Base-by-base conservation (phyloP, 2,113 vertebrate species). In the Cepphus grylle region DNA sequence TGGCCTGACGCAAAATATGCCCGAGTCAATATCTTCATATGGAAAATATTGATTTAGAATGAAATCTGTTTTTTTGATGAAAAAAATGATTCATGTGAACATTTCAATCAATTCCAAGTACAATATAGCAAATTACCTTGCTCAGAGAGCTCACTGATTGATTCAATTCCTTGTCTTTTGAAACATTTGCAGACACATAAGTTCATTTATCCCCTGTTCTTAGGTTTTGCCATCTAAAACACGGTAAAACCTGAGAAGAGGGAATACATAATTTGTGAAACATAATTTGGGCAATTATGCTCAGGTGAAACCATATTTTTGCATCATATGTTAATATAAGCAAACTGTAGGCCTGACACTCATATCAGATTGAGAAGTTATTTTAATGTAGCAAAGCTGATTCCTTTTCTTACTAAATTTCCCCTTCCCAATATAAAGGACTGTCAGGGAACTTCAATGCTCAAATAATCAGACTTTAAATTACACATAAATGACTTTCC, bases 401-500 rank as follows among this genome's bases (percentile, higher is more conserved):
- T 91, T 80, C 0, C 45, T 93, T 93, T 91, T 85, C 47, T 81
- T 73, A 22, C 30, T 71, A 36, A 63, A 81, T 96, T 94, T 71
- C 53, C 23, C 7, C 0, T 88, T 90, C 70, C 58, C 5, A 2
- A 23, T 88, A 82, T 40, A 82, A 89, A 94, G 65, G 53, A 87
- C 32, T 80, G 59, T 63, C 53, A 70, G 42, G n/a, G 58, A 95
- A 79, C 38, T 92, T 94, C 42, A 82, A 66, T 45, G 65, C 50
- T 95, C 86, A 88, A 77, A 81, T 86, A 90, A 85, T 96, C 91
- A 95, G 80, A 76, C 70, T 93, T 95, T 40, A 86, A 93, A 89
- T 96, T 94, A 50, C 81, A 81, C 36, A 56, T 67, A 91, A 90
- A 80, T 93, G 25, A 63, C 50, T 96, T 91, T 87, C 77, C 53